Evolutionary conservation across 2,797 vertebrate genomes (phyloP).

Genomic region (Enteromius thamalakanensis): DNA sequence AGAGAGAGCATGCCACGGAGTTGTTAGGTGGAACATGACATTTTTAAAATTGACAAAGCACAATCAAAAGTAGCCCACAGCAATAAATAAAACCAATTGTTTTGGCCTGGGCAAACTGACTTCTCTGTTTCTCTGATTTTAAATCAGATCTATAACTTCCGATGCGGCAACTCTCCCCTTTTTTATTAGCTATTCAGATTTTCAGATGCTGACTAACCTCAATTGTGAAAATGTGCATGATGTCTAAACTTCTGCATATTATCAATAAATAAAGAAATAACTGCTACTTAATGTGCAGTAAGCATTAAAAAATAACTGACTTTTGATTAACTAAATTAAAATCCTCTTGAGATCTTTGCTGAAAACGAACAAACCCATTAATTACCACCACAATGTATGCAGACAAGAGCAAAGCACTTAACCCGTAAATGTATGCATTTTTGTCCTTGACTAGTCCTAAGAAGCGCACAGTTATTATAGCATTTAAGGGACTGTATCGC

Average conservation of each 20-base stretch:
- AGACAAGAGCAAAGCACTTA: constrained; percentile 57
- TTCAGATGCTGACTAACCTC: constrained; percentile 12
- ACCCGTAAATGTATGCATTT: constrained; percentile 50
- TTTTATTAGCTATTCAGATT: not conserved
- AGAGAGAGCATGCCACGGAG: not conserved
- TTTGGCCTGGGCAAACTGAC: not conserved
- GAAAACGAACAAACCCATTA: constrained; percentile 53
- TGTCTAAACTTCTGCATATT: not conserved
- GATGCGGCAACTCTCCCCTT: not conserved
- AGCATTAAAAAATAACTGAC: not conserved
- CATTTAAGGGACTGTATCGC: constrained; percentile 15
- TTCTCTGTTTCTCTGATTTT: not conserved
- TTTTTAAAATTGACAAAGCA: not conserved
- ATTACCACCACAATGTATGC: constrained; percentile 51
- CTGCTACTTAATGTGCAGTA: not conserved
- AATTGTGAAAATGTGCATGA: constrained; percentile 30
- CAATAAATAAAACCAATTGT: not conserved
- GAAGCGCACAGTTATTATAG: not conserved
- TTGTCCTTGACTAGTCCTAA: constrained; percentile 45
- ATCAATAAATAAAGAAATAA: not conserved
- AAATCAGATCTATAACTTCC: not conserved
- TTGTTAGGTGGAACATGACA: not conserved
- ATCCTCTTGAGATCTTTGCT: constrained; percentile 47
- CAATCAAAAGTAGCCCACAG: not conserved
- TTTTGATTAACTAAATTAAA: constrained; percentile 50